Evolutionary conservation across 1,140 invertebrate species (phyloP), one percentile per base, ranked within the genome.

Genomic region (Platorchestia sp.): DNA sequence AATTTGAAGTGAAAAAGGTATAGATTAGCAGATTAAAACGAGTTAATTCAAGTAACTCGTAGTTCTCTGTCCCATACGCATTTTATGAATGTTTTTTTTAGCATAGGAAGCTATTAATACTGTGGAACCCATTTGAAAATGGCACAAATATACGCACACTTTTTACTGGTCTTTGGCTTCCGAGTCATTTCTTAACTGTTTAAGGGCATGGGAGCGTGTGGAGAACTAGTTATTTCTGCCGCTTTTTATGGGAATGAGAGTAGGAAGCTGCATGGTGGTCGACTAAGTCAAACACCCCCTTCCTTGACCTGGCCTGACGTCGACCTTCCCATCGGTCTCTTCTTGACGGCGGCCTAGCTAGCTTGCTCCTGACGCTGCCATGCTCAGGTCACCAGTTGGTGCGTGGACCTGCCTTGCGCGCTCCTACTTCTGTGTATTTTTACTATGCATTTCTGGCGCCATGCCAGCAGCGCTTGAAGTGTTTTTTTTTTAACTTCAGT

Each of bases 241-340:
- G 27, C 59, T 75, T 75, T 75, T 75, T 75, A 75, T 75, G 59
- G 14, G 59, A 75, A 75, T 75, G 59, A 75, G 59, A 75, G 59
- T 75, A 75, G 59, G 59, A 75, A 75, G 59, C 59, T 75, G 59
- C 59, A 75, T 36, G 59, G 59, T 75, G 59, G 59, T 75, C 59
- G 59, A 75, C 14, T 36, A 75, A 75, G 59, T 75, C 87, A 89
- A 89, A 89, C 87, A 89, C 41, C 87, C 43, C 87, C n/a, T 89
- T 89, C 87, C 87, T 89, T 89, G 87, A 89, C 87, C 87, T 89
- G 87, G n/a, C 42, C 87, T 89, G 14, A 89, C 43, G 10, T 14
- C 87, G 87, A 89, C 87, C 87, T 89, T 89, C 87, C 87, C 10
- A 44, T 89, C 43, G 59, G n/a, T 89, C 43, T 89, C 43, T 42